Conservation (phyloP, 2,888 invertebrate genomes). For the Abrostola tripartita region DNA sequence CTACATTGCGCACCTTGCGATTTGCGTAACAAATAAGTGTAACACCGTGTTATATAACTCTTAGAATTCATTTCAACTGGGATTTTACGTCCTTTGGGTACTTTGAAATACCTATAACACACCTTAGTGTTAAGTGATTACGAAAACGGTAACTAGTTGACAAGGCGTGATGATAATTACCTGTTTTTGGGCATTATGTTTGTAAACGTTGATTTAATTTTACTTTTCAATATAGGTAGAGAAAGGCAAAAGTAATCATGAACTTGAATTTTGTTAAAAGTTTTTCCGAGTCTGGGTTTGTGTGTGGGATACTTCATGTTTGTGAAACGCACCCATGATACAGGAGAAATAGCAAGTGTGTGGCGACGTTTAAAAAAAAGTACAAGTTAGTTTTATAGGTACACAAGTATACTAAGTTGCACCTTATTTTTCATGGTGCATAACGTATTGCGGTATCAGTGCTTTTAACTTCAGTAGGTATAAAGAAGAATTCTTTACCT, state of each 20-base stretch:
- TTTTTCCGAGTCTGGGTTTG: too few relatives aligned
- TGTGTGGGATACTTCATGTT: too few relatives aligned
- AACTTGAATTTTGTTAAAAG: not conserved
- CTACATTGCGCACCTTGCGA: slow-evolving; percentile 23
- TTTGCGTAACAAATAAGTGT: slow-evolving; percentile 59
- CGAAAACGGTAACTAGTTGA: slow-evolving; percentile 21
- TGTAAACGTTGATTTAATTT: slow-evolving; percentile 2
- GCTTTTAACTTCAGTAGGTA: too few relatives aligned
- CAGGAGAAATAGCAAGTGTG: too few relatives aligned
- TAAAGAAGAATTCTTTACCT: too few relatives aligned
- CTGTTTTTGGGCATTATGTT: slow-evolving; percentile 16
- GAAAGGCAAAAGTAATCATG: too few relatives aligned
- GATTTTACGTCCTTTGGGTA: slow-evolving; percentile 61
- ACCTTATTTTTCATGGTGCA: not conserved
- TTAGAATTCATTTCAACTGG: slow-evolving; percentile 54
- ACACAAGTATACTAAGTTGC: not conserved
- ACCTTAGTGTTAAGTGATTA: slow-evolving; percentile 31
- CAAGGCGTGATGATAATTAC: slow-evolving; percentile 18
- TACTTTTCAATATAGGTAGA: too few relatives aligned
- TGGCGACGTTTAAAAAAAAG: too few relatives aligned
- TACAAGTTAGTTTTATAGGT: too few relatives aligned
- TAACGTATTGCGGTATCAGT: too few relatives aligned
- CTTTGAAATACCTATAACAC: slow-evolving; percentile 16
- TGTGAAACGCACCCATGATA: too few relatives aligned
- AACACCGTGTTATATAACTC: slow-evolving; percentile 57